Conservation (phyloP, 2,797 vertebrate genomes). For the Arnoldichthys spilopterus region DNA sequence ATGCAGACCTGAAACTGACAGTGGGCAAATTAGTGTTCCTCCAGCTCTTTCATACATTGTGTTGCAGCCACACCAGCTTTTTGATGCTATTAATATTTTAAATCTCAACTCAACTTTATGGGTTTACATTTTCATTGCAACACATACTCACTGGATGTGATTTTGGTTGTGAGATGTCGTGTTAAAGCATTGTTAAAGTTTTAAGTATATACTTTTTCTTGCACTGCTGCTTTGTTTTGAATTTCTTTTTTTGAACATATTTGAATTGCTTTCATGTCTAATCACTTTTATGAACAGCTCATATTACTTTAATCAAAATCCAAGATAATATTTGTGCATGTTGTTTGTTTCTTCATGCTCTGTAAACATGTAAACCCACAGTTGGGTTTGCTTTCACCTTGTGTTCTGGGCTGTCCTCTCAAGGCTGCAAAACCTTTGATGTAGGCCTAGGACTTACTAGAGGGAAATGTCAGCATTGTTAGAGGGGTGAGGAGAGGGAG, state of each 20-base stretch:
- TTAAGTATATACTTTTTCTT: background rate
- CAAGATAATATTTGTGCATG: background rate
- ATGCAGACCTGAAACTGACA: conserved; percentile 7
- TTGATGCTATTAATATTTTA: conserved; percentile 46
- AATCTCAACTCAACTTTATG: conserved; percentile 5
- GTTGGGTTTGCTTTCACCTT: background rate
- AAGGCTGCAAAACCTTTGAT: too few species aligned
- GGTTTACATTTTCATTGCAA: conserved; percentile 31
- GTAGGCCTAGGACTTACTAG: too few species aligned
- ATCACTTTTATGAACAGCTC: background rate
- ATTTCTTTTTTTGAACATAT: background rate
- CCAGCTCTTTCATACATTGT: conserved; percentile 27
- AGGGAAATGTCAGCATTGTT: too few species aligned
- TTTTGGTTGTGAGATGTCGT: background rate
- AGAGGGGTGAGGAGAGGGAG: too few species aligned
- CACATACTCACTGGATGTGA: conserved; percentile 3
- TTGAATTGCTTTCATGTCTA: too few species aligned
- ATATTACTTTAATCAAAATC: background rate
- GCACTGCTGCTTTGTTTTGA: too few species aligned
- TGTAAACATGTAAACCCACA: too few species aligned
- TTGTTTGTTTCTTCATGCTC: background rate
- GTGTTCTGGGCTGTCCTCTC: background rate
- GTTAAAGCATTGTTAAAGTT: background rate
- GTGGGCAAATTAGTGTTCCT: background rate
- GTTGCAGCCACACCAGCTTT: conserved; percentile 19